Evolutionary conservation across 2,888 invertebrate genomes (phyloP), one percentile per base, ranked within the genome.

Genomic region (Gandaritis pyraliata): DNA sequence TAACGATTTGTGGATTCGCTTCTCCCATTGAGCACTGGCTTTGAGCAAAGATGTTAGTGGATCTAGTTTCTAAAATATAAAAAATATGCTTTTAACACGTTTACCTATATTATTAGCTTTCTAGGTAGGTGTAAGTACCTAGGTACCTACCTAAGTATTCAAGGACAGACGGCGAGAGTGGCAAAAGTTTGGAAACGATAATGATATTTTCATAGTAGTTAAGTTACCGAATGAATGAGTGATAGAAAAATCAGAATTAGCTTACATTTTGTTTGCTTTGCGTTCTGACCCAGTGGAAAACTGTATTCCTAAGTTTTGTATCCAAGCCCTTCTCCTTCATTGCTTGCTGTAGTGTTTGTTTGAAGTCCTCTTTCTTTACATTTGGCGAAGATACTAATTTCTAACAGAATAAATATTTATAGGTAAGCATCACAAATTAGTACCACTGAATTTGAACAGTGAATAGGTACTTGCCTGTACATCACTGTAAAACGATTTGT

Each of bases 21-120:
- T 96, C 82, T 98, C 98, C 98, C 98, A 99, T 72, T 96, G 96
- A 29, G 95, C 94, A 77, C 98, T 98, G 13, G 97, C 95, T 87
- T 97, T 97, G 73, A 95, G 94, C 54, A 98, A 89, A 77, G 97
- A 98, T 16, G 94, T 94, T 54, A 96, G 80, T 0, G 95, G 95
- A 79, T 96, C 96, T 74, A 90, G 85, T 84, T 93, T 90, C 92
- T 92, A 77, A 57, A 82, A 85, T 12, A 23, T 29, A 7, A 59
- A 48, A 23, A n/a, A n/a, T n/a, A n/a, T n/a, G n/a, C n/a, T n/a
- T n/a, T n/a, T n/a, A n/a, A n/a, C n/a, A n/a, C n/a, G n/a, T n/a
- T n/a, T n/a, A n/a, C n/a, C n/a, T n/a, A n/a, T n/a, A n/a, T n/a
- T n/a, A n/a, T n/a, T n/a, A n/a, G n/a, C n/a, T n/a, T n/a, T n/a